Base-by-base conservation (phyloP, 2,888 invertebrate genomes). In the Idaea biselata region DNA sequence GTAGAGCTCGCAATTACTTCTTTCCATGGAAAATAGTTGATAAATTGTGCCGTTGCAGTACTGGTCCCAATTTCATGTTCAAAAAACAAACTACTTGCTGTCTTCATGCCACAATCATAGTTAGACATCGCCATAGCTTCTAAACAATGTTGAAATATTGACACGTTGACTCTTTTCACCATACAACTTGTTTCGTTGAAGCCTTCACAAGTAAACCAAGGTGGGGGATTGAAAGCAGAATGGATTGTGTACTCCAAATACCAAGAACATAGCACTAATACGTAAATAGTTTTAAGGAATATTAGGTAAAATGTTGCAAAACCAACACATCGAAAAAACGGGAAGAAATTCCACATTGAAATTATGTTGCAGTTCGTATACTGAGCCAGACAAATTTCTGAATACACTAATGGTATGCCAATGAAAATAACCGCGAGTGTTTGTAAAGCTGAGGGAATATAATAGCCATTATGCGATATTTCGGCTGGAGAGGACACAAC, bases 361-460 rank as follows among this genome's bases (percentile, higher is more conserved):
- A 90, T 72, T 18, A 81, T 73, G 72, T 82, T 77, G 66, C 83
- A 81, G 67, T 88, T 89, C 11, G 88, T 86, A 63, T 91, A 92
- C 67, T 91, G 91, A 53, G 86, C 84, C 58, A 92, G 69, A 72
- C 86, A 87, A 69, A 91, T 84, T 72, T 91, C 89, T 16, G 90
- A 89, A 75, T 89, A 91, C 54, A 87, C 80, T 58, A 91, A 67
- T 59, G 91, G 91, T 73, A 89, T 84, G 59, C 88, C 88, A 54
- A 89, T 69, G 63, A 89, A 79, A 67, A 89, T 79, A n/a, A 83
- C 74, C 53, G 82, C 67, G 14, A 81, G 14, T 31, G 78, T 58
- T 70, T 88, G 81, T 58, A 89, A 60, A 6, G 68, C 5, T 54
- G 73, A 73, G 65, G 84, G 80, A 2, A 81, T 62, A 66, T 86